Base-by-base conservation (phyloP, 2,797 vertebrate genomes). In the Danio tinwini region DNA sequence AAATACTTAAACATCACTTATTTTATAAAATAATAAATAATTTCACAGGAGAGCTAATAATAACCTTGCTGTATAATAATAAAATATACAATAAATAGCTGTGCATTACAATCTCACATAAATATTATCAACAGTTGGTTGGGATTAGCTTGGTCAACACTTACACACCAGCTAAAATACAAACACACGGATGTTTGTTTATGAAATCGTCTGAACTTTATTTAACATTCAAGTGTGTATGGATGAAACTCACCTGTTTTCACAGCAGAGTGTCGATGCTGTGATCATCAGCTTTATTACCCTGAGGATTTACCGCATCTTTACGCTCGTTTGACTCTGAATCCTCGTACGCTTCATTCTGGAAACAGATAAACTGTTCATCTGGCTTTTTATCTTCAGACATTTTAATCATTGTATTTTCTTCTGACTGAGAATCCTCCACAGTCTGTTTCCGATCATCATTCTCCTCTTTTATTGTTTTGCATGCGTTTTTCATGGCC, bases 271-370 rank as follows among this genome's bases (percentile, higher is more conserved):
- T 50, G 1, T 67, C 77, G 0, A 53, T 49, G 52, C 59, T 85
- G 64, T 69, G 50, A 50, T 74, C 55, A 9, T 39, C 4, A 5
- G 78, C 14, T 4, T 40, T n/a, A 14, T 68, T 16, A 0, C 49
- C 40, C 53, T 29, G 17, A 44, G 53, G 11, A 17, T 63, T 40
- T 9, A 12, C 70, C 0, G 2, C 19, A 14, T 11, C 19, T 45
- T 58, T 59, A 74, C 55, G 82, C 61, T 0, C 21, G 0, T 49
- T 39, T 1, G 78, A 61, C 39, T 90, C 89, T 74, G 56, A n/a
- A 29, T 68, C 65, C 0, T 91, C 91, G 0, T 88, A 92, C 0
- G 89, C 91, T 0, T 90, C 53, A 2, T 93, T 93, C 47, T 50
- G n/a, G 81, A 86, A 90, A 5, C 80, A 71, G 10, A 14, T 63